Evolutionary conservation across 2,797 vertebrate species (phyloP).

Genomic region (Coregonus ussuriensis): DNA sequence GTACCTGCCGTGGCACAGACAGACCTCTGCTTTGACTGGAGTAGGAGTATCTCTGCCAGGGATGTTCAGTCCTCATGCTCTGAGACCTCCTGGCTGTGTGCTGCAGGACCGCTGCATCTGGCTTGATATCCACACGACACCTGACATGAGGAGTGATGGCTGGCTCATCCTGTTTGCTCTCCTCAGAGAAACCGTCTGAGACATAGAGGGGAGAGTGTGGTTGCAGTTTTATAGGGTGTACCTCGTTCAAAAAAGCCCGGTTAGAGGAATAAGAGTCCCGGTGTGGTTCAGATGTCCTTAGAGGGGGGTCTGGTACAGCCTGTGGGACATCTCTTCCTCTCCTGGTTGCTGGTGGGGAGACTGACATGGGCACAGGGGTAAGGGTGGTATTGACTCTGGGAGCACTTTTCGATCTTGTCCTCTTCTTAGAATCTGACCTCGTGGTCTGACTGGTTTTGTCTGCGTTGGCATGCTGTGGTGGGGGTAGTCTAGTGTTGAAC

Average conservation of each 20-base stretch:
- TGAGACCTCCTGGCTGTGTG: constrained; percentile 79
- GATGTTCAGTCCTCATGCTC: constrained; percentile 65
- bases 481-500: constrained; percentile 71
- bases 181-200: constrained; percentile 80
- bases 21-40: constrained; percentile 79
- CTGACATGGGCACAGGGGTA: constrained; percentile 81
- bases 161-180: constrained; percentile 67
- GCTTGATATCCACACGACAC: constrained; percentile 94
- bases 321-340: constrained; percentile 78
- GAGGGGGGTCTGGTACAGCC: constrained; percentile 66
- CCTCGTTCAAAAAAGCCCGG: constrained; percentile 86
- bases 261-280: constrained; percentile 73
- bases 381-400: constrained; percentile 83
- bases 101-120: constrained; percentile 86
- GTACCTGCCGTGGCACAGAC: constrained; percentile 81
- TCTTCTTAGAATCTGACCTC: constrained; percentile 80
- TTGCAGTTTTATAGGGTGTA: constrained; percentile 96
- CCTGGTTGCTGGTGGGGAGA: constrained; percentile 72
- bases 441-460: constrained; percentile 72
- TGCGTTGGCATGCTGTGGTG: constrained; percentile 61
- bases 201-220: constrained; percentile 89
- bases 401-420: constrained; percentile 87
- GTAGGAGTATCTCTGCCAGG: constrained; percentile 78
- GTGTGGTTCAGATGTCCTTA: constrained; percentile 72
- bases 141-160: constrained; percentile 86